Evolutionary conservation across 1,140 invertebrate species (phyloP).

Genomic region (Phortica variegata): DNA sequence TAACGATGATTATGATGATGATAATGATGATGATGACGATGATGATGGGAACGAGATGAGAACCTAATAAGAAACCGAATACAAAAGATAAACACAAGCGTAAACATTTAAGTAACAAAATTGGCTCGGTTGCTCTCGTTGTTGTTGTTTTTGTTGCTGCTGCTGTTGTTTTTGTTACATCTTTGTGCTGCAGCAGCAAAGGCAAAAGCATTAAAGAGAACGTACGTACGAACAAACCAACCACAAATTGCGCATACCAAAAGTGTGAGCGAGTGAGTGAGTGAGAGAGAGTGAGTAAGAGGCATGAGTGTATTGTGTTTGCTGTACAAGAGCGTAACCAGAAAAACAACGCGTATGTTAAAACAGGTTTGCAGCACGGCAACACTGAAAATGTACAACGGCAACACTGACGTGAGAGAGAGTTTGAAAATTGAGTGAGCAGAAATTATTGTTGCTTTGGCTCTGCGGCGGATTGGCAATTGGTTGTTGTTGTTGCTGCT

Average conservation of each 20-base stretch:
- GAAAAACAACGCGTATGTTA: too few species aligned
- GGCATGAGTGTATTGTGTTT: slow-evolving; percentile 14
- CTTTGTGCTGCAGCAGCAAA: background rate
- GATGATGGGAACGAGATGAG: slow-evolving; percentile 56
- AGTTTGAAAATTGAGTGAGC: too few species aligned
- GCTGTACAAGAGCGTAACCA: background rate
- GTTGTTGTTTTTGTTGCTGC: slow-evolving; percentile 52
- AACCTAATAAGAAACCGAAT: slow-evolving; percentile 57
- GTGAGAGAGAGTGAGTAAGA: background rate
- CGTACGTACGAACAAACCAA: slow-evolving; percentile 6
- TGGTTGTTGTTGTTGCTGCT: slow-evolving; percentile 45
- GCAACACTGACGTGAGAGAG: slow-evolving; percentile 8
- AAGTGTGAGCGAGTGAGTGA: too few species aligned
- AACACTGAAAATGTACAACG: slow-evolving; percentile 28
- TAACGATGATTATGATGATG: too few species aligned
- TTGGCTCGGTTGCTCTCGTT: too few species aligned
- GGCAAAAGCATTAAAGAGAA: background rate
- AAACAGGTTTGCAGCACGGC: slow-evolving; percentile 30
- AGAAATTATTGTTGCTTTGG: slow-evolving; percentile 53
- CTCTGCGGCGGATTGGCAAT: slow-evolving; percentile 52
- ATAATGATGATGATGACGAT: too few species aligned
- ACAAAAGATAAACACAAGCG: slow-evolving; percentile 57
- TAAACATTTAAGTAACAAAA: slow-evolving; percentile 57
- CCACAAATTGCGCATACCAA: slow-evolving; percentile 2
- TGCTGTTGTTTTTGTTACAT: background rate